A percentile compares a stretch with the other conserved stretches of the same genome.
Evolutionary conservation across 2,888 invertebrate genomes (phyloP).

Genomic region (Eupithecia dodoneata): DNA sequence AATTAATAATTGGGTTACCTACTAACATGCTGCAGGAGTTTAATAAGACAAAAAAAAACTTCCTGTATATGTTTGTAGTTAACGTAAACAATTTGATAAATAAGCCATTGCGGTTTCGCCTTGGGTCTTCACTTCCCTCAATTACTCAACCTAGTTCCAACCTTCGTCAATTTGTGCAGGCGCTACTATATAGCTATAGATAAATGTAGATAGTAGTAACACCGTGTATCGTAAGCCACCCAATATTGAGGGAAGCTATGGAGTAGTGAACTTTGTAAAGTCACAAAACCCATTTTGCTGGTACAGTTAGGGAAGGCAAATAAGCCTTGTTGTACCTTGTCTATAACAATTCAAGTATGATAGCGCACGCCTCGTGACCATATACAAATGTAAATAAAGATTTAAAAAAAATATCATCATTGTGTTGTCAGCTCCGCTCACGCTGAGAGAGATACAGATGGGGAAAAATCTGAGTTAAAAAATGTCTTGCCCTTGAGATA

Average conservation of each 20-base stretch:
- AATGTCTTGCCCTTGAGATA: too few species aligned
- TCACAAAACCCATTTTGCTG: not conserved
- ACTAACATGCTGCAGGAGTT: not conserved
- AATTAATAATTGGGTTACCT: too few species aligned
- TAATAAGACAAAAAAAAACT: not conserved
- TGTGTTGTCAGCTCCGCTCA: too few species aligned
- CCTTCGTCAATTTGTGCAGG: slow-evolving; percentile 7
- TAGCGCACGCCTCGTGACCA: too few species aligned
- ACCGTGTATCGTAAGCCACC: not conserved
- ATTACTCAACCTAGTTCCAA: slow-evolving; percentile 4
- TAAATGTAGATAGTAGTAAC: not conserved
- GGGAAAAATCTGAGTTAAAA: too few species aligned
- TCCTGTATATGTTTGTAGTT: not conserved
- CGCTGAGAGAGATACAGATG: too few species aligned
- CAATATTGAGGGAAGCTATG: not conserved
- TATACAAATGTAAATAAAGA: too few species aligned
- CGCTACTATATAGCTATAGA: not conserved
- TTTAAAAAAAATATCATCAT: too few species aligned
- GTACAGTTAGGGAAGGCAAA: not conserved
- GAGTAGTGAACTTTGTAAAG: not conserved
- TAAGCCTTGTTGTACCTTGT: too few species aligned
- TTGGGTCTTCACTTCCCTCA: not conserved
- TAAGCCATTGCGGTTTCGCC: not conserved
- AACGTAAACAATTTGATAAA: not conserved
- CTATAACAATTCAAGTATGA: too few species aligned